Conservation (phyloP, 2,888 invertebrate genomes). For the Osmoderma eremita region DNA sequence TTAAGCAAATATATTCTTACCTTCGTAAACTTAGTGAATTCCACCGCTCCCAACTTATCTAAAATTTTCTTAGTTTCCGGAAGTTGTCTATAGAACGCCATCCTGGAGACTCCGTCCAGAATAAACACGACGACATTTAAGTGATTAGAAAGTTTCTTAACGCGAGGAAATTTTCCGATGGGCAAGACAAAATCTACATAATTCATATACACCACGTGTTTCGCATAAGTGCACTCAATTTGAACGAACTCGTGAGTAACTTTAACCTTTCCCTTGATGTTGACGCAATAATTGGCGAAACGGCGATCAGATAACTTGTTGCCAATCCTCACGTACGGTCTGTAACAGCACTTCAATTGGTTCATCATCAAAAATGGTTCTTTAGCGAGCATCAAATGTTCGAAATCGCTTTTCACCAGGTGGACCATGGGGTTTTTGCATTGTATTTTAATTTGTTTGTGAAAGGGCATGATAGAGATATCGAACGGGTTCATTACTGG, state of each 20-base stretch:
- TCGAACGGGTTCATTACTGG: conserved; percentile 18
- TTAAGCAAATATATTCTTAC: no score
- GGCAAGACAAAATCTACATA: conserved; percentile 15
- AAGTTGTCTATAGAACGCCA: conserved; percentile 26
- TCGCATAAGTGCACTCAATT: conserved; percentile 3
- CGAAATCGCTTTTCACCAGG: conserved; percentile 9
- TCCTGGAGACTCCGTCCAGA: conserved; percentile 35
- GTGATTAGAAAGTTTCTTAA: conserved; percentile 3
- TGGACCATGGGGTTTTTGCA: conserved; percentile 14
- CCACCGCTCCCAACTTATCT: conserved; percentile 20
- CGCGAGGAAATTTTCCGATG: conserved; percentile 2
- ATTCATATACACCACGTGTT: conserved; percentile 7
- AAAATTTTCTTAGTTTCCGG: conserved; percentile 30
- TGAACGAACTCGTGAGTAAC: conserved; percentile 7
- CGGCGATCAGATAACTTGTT: not conserved
- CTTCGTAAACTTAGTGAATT: conserved; percentile 33
- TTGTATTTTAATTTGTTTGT: conserved; percentile 1
- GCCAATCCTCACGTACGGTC: conserved; percentile 4
- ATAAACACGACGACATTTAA: conserved; percentile 30
- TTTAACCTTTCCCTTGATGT: not conserved
- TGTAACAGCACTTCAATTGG: conserved; percentile 25
- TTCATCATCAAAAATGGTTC: conserved; percentile 21
- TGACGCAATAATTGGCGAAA: conserved; percentile 7
- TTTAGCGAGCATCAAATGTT: conserved; percentile 4
- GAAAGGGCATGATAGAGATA: not conserved